Conservation (phyloP, 2,888 invertebrate species). For the Lasioglossum figueresi region DNA sequence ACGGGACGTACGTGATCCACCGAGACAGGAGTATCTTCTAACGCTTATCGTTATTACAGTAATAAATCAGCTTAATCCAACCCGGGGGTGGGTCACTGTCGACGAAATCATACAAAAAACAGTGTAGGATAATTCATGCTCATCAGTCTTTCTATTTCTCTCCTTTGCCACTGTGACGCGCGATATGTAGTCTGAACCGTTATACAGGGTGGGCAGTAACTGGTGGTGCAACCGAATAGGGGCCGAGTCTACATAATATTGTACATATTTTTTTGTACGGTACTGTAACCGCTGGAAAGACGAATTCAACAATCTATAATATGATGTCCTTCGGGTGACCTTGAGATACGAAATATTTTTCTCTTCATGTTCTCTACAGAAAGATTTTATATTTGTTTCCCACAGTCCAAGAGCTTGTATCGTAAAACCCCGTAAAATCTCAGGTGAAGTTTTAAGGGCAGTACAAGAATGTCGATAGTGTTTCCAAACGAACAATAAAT, state of each 20-base stretch:
- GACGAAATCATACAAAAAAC: slow-evolving; percentile 32
- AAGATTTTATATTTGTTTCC: no score
- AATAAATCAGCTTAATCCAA: slow-evolving; percentile 65
- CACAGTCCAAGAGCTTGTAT: no score
- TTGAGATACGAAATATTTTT: no score
- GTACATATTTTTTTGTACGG: no score
- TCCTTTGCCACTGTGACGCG: not conserved
- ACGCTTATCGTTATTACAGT: slow-evolving; percentile 65
- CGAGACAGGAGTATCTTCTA: slow-evolving; percentile 56
- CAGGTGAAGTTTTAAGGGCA: not conserved
- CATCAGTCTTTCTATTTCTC: not conserved
- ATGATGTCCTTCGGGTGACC: no score
- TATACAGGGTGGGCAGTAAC: not conserved
- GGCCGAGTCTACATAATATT: not conserved
- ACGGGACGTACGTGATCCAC: slow-evolving; percentile 43
- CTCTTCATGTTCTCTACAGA: no score
- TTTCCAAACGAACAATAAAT: not conserved
- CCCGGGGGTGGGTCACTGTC: slow-evolving; percentile 32
- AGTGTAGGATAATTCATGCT: slow-evolving; percentile 46
- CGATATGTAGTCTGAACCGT: not conserved
- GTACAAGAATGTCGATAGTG: not conserved
- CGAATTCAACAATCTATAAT: no score
- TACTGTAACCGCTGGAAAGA: no score
- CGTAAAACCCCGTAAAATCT: rapidly evolving
- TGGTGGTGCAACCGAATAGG: not conserved